These are phyloP conservation scores for Calameuta idolon DNA, from an alignment of 2,888 invertebrate species.

Conservation along the genomic window DNA sequence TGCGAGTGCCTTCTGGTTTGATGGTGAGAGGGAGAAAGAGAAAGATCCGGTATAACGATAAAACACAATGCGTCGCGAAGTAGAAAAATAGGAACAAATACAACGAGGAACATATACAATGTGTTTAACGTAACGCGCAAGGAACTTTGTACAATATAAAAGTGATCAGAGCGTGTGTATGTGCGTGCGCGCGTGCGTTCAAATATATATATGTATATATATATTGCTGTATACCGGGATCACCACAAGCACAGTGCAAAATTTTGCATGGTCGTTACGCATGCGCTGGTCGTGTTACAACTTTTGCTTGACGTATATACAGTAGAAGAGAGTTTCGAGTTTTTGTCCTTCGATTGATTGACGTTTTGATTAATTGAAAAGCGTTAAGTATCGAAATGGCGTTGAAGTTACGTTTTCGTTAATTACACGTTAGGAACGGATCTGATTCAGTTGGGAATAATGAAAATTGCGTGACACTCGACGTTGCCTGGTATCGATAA, in stretches of 20 bases:
- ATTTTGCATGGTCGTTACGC: background rate
- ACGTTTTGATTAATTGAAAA: too few relatives aligned
- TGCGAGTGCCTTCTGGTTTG: background rate
- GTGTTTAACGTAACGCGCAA: slow-evolving; percentile 50
- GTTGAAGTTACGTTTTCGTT: background rate
- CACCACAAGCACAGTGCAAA: background rate
- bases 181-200: slow-evolving; percentile 21
- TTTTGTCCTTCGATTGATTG: too few relatives aligned
- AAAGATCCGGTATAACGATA: slow-evolving; percentile 9
- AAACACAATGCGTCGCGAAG: slow-evolving; percentile 23
- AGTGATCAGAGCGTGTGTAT: slow-evolving; percentile 37
- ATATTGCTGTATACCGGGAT: background rate
- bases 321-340: background rate
- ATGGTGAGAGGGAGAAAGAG: slow-evolving; percentile 13
- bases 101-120: slow-evolving; percentile 58
- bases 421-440: background rate
- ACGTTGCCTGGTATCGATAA: background rate
- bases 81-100: slow-evolving; percentile 62
- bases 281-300: background rate
- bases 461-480: background rate
- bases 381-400: background rate
- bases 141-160: slow-evolving; percentile 54
- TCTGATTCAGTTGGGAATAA: background rate
- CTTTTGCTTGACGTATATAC: background rate
- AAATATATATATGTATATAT: slow-evolving; percentile 16